These are phyloP conservation scores for Heteromyza rotundicornis DNA, from an alignment of 2,888 invertebrate genomes.

Conservation along the genomic window DNA sequence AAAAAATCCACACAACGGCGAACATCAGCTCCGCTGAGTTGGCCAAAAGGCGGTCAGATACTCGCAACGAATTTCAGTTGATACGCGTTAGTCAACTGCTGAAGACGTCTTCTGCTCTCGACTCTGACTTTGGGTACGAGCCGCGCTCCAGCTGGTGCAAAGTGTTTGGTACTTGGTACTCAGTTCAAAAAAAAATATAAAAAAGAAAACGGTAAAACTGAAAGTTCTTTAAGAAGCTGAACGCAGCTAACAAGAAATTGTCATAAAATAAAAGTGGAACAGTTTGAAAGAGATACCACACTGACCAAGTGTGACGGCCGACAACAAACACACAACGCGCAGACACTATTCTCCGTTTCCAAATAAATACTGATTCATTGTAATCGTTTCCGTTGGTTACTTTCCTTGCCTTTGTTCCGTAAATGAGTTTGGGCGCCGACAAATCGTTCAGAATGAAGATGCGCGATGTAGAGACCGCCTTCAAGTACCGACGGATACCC, in stretches of 20 bases:
- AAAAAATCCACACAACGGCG: too few relatives aligned
- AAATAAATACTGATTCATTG: background rate
- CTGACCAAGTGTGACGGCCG: background rate
- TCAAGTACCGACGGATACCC: slow-evolving; percentile 60
- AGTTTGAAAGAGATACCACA: slow-evolving; percentile 4
- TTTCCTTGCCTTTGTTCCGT: slow-evolving; percentile 13
- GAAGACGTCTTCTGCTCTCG: slow-evolving; percentile 48
- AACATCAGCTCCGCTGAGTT: background rate
- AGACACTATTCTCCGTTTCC: too few relatives aligned
- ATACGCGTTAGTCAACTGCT: slow-evolving; percentile 58
- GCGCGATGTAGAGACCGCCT: slow-evolving; percentile 59
- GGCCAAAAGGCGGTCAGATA: slow-evolving; percentile 54
- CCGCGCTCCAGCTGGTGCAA: slow-evolving; percentile 21
- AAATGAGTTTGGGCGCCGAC: slow-evolving; percentile 42
- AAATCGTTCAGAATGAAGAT: slow-evolving; percentile 58
- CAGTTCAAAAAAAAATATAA: background rate
- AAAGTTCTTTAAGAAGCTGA: background rate
- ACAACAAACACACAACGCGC: background rate
- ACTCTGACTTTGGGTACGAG: background rate
- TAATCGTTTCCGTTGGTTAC: background rate
- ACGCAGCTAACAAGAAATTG: background rate
- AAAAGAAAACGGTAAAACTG: slow-evolving; percentile 26
- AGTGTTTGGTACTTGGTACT: slow-evolving; percentile 13
- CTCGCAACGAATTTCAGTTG: slow-evolving; percentile 57
- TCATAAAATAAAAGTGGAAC: slow-evolving; percentile 16